Base-by-base conservation (phyloP, 2,888 invertebrate species). In the Eupithecia dodoneata region DNA sequence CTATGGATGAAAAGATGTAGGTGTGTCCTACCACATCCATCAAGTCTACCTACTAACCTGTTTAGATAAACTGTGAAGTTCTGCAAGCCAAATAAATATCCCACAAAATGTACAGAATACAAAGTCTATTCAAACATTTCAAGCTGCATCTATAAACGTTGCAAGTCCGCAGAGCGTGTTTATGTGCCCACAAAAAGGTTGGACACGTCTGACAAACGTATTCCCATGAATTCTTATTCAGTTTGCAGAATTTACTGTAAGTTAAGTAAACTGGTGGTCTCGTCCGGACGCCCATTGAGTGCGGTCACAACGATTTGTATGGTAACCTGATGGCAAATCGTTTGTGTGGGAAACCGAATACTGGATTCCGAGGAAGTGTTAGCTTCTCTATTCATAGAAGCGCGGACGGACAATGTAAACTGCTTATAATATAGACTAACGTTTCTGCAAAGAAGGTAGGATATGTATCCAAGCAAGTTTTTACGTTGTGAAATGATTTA, bases 261-360 rank as follows among this genome's bases (percentile, higher is more conserved):
- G 45, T 74, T 75, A 79, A 77, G 76, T 78, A 76, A 82, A 79
- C 76, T 79, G 71, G 70, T 78, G 79, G 69, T 66, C 65, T 66
- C 67, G 76, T 71, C 72, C 55, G 67, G 47, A 66, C 45, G 71
- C 65, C 77, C 79, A 76, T 76, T 66, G 78, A 80, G 76, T 79
- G 79, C 70, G 79, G 80, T 80, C 73, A 72, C 70, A 76, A 75
- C 74, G 76, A 79, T 82, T 82, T 82, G 77, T 82, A 81, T 81
- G 81, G 80, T 79, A 80, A 82, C 78, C 59, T 74, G 76, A 72
- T 79, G 75, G 73, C 70, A 70, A 70, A 70, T 70, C 47, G 70
- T 47, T 70, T 44, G 76, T 79, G 79, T 80, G 80, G 73, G 80
- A 81, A 79, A 78, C 77, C 63, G 70, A 73, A 74, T 70, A 77